phyloP scores from a whole-genome alignment of 2,113 vertebrate species.

The Donacobius atricapilla region DNA sequence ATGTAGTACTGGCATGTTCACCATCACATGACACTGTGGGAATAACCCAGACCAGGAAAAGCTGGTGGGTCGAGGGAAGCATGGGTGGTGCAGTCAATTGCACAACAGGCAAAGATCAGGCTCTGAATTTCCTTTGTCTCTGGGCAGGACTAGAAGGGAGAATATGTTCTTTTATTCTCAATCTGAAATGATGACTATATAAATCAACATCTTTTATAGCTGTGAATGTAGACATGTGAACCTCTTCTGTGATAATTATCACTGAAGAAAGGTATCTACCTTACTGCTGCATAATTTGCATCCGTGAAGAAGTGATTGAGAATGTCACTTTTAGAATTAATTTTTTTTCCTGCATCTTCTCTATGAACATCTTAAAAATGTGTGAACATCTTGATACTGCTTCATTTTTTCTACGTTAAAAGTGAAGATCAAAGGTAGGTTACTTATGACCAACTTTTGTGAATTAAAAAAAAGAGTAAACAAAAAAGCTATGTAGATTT shows the following conservation, averaged over 20 bases:
- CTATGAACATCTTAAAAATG: neutral
- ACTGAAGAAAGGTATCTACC: neutral
- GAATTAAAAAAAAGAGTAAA: neutral
- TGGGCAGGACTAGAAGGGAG: neutral
- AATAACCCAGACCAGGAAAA: neutral
- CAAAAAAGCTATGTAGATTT: neutral
- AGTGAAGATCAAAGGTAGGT: neutral
- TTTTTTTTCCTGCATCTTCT: neutral
- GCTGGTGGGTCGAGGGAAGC: neutral
- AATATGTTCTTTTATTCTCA: neutral
- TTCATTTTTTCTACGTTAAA: neutral
- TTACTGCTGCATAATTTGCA: neutral
- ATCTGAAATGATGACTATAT: neutral
- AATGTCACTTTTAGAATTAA: neutral
- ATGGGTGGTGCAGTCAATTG: neutral
- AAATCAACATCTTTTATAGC: neutral
- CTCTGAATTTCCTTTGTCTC: neutral
- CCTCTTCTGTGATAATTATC: neutral
- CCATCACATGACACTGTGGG: neutral
- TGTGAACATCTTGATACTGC: neutral
- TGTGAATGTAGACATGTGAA: neutral
- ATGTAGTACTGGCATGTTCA: neutral
- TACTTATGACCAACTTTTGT: neutral
- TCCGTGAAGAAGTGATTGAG: neutral
- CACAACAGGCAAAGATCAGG: neutral